phyloP scores from a whole-genome alignment of 2,888 invertebrate species.

The Aphrophora alni region DNA sequence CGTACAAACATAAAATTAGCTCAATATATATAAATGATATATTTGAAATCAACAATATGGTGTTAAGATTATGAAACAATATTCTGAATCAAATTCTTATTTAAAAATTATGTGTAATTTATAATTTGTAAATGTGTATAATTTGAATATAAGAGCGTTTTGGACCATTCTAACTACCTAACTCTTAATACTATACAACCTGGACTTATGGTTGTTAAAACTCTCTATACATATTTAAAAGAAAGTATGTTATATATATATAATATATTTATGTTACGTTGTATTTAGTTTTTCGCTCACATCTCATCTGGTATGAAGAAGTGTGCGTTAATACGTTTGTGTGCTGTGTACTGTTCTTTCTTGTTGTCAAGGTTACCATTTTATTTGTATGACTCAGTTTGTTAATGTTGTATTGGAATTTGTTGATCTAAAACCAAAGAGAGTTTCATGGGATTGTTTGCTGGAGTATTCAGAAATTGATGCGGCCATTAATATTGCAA shows the following conservation, averaged over 20 bases:
- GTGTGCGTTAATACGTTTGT: background rate
- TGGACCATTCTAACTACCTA: background rate
- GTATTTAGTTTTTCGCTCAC: background rate
- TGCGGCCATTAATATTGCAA: too few species aligned
- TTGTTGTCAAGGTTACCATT: background rate
- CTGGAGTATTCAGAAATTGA: too few species aligned
- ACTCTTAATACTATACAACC: background rate
- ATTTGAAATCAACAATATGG: background rate
- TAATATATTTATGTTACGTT: too few species aligned
- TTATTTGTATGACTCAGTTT: background rate
- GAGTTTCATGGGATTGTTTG: too few species aligned
- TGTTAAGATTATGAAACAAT: background rate
- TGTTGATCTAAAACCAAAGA: too few species aligned
- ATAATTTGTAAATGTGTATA: background rate
- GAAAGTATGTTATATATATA: background rate
- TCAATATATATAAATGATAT: too few species aligned
- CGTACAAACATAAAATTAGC: too few species aligned
- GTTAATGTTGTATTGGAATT: background rate
- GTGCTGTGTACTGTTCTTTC: background rate
- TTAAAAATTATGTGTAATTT: background rate
- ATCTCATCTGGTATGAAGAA: background rate
- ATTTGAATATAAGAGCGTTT: background rate
- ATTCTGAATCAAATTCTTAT: background rate
- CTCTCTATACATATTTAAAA: background rate
- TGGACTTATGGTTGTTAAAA: background rate